These are phyloP conservation scores for Gadus macrocephalus DNA, from an alignment of 2,113 vertebrate species.

Conservation along the genomic window DNA sequence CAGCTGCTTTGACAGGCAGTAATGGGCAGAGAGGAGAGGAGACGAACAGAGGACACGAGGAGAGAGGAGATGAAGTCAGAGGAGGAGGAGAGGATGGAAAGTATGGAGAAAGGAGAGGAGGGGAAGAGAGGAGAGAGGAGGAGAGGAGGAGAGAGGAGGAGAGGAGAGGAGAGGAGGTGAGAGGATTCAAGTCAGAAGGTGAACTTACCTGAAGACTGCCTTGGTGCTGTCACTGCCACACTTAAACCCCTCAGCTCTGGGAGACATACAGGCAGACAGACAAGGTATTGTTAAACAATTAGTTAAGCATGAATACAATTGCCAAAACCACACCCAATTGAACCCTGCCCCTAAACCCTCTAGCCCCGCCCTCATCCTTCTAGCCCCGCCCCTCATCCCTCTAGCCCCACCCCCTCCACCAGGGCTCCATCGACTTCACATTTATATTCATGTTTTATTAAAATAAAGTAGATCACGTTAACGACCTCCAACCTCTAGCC, in stretches of 20 bases:
- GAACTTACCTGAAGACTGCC: slow-evolving; percentile 84
- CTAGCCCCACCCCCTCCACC: too few relatives aligned
- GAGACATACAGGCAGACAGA: slow-evolving; percentile 12
- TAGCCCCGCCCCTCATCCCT: too few relatives aligned
- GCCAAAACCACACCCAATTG: too few relatives aligned
- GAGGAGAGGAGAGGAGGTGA: not conserved
- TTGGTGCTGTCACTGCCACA: slow-evolving; percentile 89
- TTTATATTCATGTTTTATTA: too few relatives aligned
- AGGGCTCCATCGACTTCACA: too few relatives aligned
- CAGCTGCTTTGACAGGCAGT: too few relatives aligned
- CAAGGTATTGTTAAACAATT: not conserved
- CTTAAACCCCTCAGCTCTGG: slow-evolving; percentile 83
- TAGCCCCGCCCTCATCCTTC: too few relatives aligned
- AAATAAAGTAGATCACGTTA: too few relatives aligned
- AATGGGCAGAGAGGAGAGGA: too few relatives aligned
- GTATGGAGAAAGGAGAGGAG: not conserved
- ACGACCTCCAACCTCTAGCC: too few relatives aligned
- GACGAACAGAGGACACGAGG: not conserved
- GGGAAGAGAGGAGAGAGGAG: not conserved
- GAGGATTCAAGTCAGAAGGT: not conserved
- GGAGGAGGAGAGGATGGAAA: not conserved
- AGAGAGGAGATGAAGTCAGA: not conserved
- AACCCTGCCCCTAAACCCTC: too few relatives aligned
- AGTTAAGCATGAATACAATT: too few relatives aligned
- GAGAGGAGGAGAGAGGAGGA: not conserved